Evolutionary conservation across 2,797 vertebrate species (phyloP), one percentile per base, ranked within the genome.

Genomic region (Sus cebifrons): DNA sequence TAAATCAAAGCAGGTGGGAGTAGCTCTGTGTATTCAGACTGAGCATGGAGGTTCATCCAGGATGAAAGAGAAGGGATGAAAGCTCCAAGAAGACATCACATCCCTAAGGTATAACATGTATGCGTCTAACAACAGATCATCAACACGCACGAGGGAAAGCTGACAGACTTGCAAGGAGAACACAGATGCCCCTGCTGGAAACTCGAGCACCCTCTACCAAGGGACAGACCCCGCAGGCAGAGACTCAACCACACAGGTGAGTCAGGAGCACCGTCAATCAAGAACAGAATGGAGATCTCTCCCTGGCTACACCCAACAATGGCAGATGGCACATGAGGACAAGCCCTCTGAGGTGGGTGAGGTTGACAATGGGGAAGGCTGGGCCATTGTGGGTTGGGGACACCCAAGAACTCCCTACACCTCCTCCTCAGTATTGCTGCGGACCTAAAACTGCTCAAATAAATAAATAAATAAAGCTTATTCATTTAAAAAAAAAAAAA

Each of bases 301-400:
- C 49, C 23, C 32, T 1, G 40, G 49, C 67, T 36, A 49, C 77
- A 70, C 18, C 81, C 15, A 12, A n/a, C 64, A 73, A 71, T 4
- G 56, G 88, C 73, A 36, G 16, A 81, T 17, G 9, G 32, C 12
- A 44, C 56, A 23, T 36, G 36, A 36, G 18, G 65, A 52, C 49
- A 68, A 74, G 64, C 12, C n/a, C 32, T 79, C 17, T 27, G 11
- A 5, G 23, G 0, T 1, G n/a, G 4, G 62, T 49, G 49, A 86
- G 11, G 36, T 16, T 12, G 13, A 36, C 0, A 56, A 36, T 0
- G 0, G 52, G 14, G 1, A 65, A 44, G 14, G 18, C 29, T 40
- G 13, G 11, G 13, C 2, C 25, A 54, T 32, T 62, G 16, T 17
- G 14, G 32, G 21, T 3, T 5, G 81, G 20, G 56, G 32, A 6